Percentiles rank a stretch among this genome's conserved stretches.
Evolutionary conservation across 2,113 vertebrate genomes (phyloP).

Genomic region (Ailurus styani): DNA sequence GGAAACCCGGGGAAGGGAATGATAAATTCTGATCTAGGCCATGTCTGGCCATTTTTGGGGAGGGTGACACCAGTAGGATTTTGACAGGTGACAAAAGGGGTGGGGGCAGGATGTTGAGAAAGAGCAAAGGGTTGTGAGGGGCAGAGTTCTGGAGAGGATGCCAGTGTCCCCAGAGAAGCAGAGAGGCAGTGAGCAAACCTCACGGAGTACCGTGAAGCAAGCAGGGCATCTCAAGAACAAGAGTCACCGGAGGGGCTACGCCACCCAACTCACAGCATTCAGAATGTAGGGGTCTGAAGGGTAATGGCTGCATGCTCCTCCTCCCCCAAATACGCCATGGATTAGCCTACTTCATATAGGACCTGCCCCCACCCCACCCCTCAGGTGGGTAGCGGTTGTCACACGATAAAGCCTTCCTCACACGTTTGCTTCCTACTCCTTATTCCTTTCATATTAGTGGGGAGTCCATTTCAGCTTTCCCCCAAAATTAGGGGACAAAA

Average conservation of each 20-base stretch:
- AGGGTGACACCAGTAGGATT: neutral
- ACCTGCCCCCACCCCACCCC: neutral
- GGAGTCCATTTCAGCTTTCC: neutral
- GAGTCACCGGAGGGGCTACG: neutral
- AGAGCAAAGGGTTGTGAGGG: neutral
- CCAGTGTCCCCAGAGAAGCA: neutral
- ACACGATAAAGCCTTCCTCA: neutral
- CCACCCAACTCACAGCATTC: rapidly evolving
- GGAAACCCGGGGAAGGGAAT: neutral
- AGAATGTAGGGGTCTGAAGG: neutral
- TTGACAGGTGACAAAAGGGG: neutral
- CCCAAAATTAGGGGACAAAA: neutral
- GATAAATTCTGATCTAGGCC: neutral
- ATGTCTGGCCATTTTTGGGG: neutral
- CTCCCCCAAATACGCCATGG: rapidly evolving
- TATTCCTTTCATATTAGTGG: neutral
- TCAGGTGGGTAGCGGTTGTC: rapidly evolving
- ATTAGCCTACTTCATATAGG: neutral
- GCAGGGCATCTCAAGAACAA: too few relatives aligned
- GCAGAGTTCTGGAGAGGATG: neutral
- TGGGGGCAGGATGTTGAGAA: neutral
- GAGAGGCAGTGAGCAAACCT: neutral
- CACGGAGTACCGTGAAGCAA: rapidly evolving
- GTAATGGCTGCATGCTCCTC: rapidly evolving
- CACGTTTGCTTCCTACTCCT: neutral